Evolutionary conservation across 2,888 invertebrate species (phyloP), one percentile per base, ranked within the genome.

Genomic region (Endotricha flammealis): DNA sequence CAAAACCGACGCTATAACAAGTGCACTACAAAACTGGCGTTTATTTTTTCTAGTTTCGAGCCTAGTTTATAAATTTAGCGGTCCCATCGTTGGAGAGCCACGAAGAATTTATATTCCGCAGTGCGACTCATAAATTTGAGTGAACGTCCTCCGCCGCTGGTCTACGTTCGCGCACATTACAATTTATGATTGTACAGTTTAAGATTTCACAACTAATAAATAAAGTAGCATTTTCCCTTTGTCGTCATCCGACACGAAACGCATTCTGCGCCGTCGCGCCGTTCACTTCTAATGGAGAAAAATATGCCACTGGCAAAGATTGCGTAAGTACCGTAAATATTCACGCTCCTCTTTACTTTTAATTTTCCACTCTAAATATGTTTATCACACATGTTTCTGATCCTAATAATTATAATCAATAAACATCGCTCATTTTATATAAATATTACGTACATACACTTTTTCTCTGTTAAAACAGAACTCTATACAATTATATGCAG

Each of bases 41-140:
- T 10, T 7, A 10, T 34, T 39, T 42, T 45, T 46, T 46, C 42
- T 44, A 38, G 36, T 50, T 44, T 48, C 34, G 39, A 49, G 61
- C 52, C 60, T 62, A 66, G 64, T 66, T 65, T 63, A 64, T 67
- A 69, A 46, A 64, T 72, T 75, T 75, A 50, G 67, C 51, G 67
- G 66, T 67, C 61, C 66, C 71, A 61, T 66, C 66, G 66, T 48
- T 43, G 60, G 64, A 60, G 64, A 66, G 64, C 69, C 61, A 68
- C 64, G 64, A 70, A 74, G 75, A 76, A 80, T 82, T 81, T 80
- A 81, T 82, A 78, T 79, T 76, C 82, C 82, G 82, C 82, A 83
- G 48, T 83, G 82, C 82, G 82, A 76, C 82, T 77, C 80, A 82
- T 83, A 83, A 83, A 82, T 83, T 76, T 74, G 72, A 70, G 72